These are phyloP conservation scores for Cremastinae sp. DNA, from an alignment of 2,888 invertebrate species.

Conservation along the genomic window DNA sequence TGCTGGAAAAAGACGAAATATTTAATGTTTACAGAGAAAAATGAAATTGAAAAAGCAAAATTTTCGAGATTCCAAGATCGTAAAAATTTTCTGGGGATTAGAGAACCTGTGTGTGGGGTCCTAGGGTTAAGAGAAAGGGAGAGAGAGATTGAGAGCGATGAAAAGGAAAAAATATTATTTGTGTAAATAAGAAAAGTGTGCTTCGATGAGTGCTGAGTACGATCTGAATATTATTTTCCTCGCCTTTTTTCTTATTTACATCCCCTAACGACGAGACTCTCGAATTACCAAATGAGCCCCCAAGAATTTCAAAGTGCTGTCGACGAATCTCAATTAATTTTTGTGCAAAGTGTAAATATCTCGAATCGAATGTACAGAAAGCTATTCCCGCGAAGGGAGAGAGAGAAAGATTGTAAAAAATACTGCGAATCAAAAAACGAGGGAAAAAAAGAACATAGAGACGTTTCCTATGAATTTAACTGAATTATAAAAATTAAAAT, in stretches of 20 bases:
- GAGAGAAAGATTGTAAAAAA: conserved; percentile 6
- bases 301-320: conserved; percentile 11
- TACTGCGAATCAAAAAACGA: conserved; percentile 16
- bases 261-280: background rate
- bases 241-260: conserved; percentile 6
- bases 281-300: background rate
- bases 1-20: conserved; percentile 20
- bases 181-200: conserved; percentile 59
- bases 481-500: conserved; percentile 74
- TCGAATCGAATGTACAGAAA: background rate
- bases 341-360: no score
- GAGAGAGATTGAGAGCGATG: background rate
- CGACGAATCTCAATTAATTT: background rate
- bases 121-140: no score
- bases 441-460: conserved; percentile 55
- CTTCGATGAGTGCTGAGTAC: conserved; percentile 7
- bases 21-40: conserved; percentile 19
- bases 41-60: no score
- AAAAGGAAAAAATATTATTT: conserved; percentile 53
- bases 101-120: no score
- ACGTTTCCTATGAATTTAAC: conserved; percentile 73
- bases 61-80: no score
- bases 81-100: no score
- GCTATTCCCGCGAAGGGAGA: background rate
- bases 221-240: conserved; percentile 3